phyloP scores from a whole-genome alignment of 2,113 vertebrate genomes.

The Mus pahari region DNA sequence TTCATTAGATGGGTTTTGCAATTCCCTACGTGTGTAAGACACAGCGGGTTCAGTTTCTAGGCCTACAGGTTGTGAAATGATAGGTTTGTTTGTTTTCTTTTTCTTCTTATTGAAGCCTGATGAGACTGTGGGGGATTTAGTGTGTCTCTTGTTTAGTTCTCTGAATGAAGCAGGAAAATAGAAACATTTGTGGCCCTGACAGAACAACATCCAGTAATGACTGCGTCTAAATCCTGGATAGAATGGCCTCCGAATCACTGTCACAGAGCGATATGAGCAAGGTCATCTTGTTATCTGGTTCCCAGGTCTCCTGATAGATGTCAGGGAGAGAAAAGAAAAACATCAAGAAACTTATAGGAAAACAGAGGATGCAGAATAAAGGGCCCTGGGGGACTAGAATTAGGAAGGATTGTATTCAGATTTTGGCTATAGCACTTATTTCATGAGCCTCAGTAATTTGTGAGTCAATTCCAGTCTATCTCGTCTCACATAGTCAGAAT shows the following conservation, averaged over 20 bases:
- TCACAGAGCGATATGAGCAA: neutral
- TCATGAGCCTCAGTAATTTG: neutral
- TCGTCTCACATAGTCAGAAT: neutral
- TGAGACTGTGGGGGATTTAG: conserved; percentile 14
- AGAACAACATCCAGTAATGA: neutral
- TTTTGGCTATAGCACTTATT: conserved; percentile 17
- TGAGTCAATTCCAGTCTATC: neutral
- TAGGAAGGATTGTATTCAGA: neutral
- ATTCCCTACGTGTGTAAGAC: neutral
- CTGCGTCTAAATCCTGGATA: neutral
- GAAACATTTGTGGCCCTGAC: conserved; percentile 23
- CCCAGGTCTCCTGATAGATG: neutral
- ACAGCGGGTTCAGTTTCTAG: neutral
- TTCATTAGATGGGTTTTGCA: conserved; percentile 29
- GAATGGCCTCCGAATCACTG: neutral
- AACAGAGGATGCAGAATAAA: conserved; percentile 37
- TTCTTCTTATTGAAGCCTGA: neutral
- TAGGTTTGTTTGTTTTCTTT: neutral
- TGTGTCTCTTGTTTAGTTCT: conserved; percentile 31
- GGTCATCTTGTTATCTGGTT: conserved; percentile 13
- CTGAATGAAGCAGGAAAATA: conserved; percentile 47
- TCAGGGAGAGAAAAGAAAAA: neutral
- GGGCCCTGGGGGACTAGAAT: neutral
- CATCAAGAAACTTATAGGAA: neutral
- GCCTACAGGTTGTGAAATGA: conserved; percentile 13